phyloP scores from a whole-genome alignment of 2,113 vertebrate species.

The Callaeas wilsoni region DNA sequence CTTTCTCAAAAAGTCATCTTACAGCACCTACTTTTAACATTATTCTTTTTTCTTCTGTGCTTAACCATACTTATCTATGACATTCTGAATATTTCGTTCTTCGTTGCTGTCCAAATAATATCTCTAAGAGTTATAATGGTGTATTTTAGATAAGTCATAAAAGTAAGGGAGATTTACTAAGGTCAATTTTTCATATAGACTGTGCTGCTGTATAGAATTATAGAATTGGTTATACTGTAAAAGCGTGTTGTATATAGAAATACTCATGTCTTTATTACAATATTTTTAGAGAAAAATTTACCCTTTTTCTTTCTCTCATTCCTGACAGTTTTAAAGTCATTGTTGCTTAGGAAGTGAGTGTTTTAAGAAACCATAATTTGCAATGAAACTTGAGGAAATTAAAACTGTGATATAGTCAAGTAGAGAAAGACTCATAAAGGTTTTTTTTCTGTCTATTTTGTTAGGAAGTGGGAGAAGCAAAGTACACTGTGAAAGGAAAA shows the following conservation, averaged over 20 bases:
- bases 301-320: too few species aligned
- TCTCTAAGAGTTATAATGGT: background rate
- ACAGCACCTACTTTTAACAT: background rate
- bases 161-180: background rate
- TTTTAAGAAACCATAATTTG: background rate
- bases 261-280: background rate
- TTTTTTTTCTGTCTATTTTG: background rate
- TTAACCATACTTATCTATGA: background rate
- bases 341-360: background rate
- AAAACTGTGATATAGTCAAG: background rate
- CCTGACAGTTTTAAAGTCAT: background rate
- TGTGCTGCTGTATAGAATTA: background rate
- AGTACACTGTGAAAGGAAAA: conserved; percentile 1
- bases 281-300: background rate
- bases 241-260: background rate
- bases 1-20: conserved; percentile 5
- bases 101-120: background rate
- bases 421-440: background rate
- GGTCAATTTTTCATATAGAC: background rate
- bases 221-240: background rate
- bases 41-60: background rate
- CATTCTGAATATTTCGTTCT: background rate
- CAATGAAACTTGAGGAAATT: background rate
- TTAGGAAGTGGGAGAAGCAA: background rate
- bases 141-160: background rate